phyloP scores from a whole-genome alignment of 2,797 vertebrate species.

The Peromyscus eremicus region DNA sequence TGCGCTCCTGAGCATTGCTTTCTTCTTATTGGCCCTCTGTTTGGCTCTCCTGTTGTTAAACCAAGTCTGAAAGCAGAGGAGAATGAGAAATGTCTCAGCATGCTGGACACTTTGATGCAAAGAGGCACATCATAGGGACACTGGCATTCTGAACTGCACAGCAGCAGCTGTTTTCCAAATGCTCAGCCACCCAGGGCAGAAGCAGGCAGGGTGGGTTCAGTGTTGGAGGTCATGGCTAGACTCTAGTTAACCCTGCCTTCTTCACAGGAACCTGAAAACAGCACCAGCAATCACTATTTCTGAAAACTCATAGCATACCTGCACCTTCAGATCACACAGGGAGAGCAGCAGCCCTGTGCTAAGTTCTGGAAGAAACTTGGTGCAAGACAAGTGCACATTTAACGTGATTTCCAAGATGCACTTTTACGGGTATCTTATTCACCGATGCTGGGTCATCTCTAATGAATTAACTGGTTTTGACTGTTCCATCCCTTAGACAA shows the following conservation, averaged over 20 bases:
- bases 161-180: neutral
- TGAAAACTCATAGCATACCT: neutral
- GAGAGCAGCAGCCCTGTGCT: neutral
- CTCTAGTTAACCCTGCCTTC: neutral
- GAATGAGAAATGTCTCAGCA: neutral
- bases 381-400: neutral
- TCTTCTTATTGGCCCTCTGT: constrained; percentile 87
- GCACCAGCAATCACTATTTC: neutral
- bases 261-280: neutral
- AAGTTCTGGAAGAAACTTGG: neutral
- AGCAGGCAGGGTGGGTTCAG: neutral
- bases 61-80: constrained; percentile 87
- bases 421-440: neutral
- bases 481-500: neutral
- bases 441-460: neutral
- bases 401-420: neutral
- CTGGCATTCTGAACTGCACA: neutral
- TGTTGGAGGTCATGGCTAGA: neutral
- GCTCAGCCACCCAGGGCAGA: no score
- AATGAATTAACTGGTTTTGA: neutral
- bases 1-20: constrained; percentile 77
- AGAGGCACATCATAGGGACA: neutral
- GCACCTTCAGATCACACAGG: neutral
- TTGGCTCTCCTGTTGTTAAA: constrained; percentile 91
- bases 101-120: neutral